A percentile compares a stretch with the other conserved stretches of the same genome.
phyloP scores from a whole-genome alignment of 2,888 invertebrate species.

The Peribatodes rhomboidaria region DNA sequence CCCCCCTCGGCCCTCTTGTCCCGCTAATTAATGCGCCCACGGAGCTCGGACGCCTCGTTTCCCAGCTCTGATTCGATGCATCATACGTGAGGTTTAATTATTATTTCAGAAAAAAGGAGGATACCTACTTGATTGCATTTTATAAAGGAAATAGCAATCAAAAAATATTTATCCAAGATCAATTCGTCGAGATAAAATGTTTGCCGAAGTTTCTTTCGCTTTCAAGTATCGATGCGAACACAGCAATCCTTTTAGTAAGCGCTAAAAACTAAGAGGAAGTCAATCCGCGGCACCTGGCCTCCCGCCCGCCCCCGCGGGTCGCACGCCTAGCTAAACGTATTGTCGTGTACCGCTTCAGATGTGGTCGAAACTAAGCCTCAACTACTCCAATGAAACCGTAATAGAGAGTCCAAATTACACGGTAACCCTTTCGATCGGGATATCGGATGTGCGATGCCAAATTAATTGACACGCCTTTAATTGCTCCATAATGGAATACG shows the following conservation, averaged over 20 bases:
- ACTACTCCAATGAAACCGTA: conserved; percentile 84
- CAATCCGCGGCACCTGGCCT: conserved; percentile 65
- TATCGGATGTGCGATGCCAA: conserved; percentile 68
- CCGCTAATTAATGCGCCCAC: conserved; percentile 84
- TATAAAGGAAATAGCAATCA: conserved; percentile 34
- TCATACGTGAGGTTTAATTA: conserved; percentile 47
- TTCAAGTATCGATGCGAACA: conserved; percentile 77
- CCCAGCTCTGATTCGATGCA: conserved; percentile 55
- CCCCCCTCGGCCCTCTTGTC: conserved; percentile 56
- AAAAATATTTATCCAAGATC: conserved; percentile 38
- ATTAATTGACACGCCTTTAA: conserved; percentile 68
- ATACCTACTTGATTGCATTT: conserved; percentile 1
- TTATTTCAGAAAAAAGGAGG: background rate
- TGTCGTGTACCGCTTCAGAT: conserved; percentile 79
- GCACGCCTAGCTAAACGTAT: conserved; percentile 73
- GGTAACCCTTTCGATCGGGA: conserved; percentile 79
- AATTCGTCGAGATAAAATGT: conserved; percentile 32
- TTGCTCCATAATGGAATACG: conserved; percentile 61
- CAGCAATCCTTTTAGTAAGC: conserved; percentile 83
- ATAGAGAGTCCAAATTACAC: conserved; percentile 78
- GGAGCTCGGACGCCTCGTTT: conserved; percentile 68
- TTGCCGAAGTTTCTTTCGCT: conserved; percentile 56
- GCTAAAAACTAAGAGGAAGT: conserved; percentile 79
- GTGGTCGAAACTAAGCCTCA: conserved; percentile 79
- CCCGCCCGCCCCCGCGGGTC: conserved; percentile 50